Conservation (phyloP, 2,113 vertebrate genomes). For the Strix aluco region DNA sequence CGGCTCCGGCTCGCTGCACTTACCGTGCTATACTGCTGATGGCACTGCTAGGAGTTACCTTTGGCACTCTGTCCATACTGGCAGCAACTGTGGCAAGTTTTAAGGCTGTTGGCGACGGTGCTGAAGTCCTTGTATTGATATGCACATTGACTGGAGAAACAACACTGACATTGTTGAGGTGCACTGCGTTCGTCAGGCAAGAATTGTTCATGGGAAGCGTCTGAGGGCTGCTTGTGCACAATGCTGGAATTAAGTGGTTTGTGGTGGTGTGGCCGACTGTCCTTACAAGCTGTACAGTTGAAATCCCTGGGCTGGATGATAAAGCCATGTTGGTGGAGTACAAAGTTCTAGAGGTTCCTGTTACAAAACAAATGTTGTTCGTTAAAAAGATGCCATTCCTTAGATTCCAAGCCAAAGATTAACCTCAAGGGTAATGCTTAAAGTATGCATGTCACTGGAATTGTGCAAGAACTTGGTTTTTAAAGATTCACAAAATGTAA, state of each 20-base stretch:
- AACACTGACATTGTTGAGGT: conserved; percentile 87
- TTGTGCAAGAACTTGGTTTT: neutral
- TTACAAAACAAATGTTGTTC: neutral
- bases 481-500: neutral
- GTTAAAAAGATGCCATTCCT: neutral
- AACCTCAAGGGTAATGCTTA: neutral
- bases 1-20: neutral
- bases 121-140: conserved; percentile 86
- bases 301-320: conserved; percentile 84
- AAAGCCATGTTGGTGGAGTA: conserved; percentile 86
- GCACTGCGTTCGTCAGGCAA: conserved; percentile 82
- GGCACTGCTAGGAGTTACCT: conserved; percentile 89
- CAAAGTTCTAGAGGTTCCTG: conserved; percentile 85
- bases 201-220: conserved; percentile 87
- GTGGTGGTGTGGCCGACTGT: conserved; percentile 84
- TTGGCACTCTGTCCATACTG: conserved; percentile 90
- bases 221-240: conserved; percentile 84
- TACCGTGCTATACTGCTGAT: conserved; percentile 88
- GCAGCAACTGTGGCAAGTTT: conserved; percentile 91
- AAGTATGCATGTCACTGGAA: fast-evolving
- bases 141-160: conserved; percentile 89
- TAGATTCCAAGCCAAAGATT: neutral
- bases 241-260: conserved; percentile 83
- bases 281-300: conserved; percentile 83
- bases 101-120: conserved; percentile 91